Evolutionary conservation across 2,113 vertebrate genomes (phyloP).

Genomic region (Enhydra lutris): DNA sequence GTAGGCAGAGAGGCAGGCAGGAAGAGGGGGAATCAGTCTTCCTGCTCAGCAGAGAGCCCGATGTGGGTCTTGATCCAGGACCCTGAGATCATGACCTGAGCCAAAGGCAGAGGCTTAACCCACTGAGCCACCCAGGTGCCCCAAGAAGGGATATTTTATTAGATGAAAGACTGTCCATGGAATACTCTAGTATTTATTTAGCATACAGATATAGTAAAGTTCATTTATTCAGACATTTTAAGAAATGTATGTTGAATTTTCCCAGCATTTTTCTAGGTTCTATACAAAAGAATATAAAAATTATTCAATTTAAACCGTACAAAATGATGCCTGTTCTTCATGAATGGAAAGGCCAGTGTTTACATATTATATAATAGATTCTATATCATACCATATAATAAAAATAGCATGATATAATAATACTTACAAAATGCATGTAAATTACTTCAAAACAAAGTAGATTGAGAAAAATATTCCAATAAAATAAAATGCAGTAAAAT

Average conservation of each 20-base stretch:
- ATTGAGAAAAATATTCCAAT: background rate
- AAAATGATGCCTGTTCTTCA: background rate
- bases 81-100: too few species aligned
- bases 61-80: too few species aligned
- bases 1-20: too few species aligned
- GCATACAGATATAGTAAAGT: background rate
- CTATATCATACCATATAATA: background rate
- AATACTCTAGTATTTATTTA: background rate
- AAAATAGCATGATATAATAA: background rate
- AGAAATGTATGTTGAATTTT: background rate
- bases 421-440: background rate
- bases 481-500: background rate
- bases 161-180: background rate
- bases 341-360: background rate
- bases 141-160: background rate
- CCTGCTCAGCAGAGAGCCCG: too few species aligned
- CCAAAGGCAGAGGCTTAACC: too few species aligned
- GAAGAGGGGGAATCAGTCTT: too few species aligned
- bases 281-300: background rate
- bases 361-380: background rate
- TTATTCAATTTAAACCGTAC: background rate
- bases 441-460: background rate
- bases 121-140: too few species aligned
- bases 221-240: background rate
- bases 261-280: background rate